These are phyloP conservation scores for Suncus etruscus DNA, from an alignment of 2,113 vertebrate species.

Conservation along the genomic window DNA sequence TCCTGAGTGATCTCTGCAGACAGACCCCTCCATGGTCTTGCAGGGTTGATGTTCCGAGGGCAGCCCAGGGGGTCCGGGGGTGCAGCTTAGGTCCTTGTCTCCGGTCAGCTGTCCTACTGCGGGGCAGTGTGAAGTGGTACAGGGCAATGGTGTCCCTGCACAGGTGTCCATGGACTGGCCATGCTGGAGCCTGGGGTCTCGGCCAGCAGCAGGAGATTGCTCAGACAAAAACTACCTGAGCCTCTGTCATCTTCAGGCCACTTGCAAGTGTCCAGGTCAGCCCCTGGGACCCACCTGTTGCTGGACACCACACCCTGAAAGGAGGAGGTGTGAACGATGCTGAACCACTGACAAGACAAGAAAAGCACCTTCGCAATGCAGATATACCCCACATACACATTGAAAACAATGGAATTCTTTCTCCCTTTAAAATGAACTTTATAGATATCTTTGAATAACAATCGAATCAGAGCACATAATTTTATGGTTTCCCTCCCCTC, in stretches of 20 bases:
- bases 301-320: no score
- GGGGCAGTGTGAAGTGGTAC: no score
- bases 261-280: not conserved
- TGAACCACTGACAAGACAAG: not conserved
- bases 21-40: no score
- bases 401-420: not conserved
- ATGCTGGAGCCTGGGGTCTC: no score
- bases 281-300: not conserved
- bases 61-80: no score
- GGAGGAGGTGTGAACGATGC: not conserved
- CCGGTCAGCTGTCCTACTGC: no score
- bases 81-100: no score
- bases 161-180: no score
- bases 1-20: no score
- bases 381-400: not conserved
- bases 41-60: no score
- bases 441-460: not conserved
- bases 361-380: constrained; percentile 22
- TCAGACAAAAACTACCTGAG: not conserved
- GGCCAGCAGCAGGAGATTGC: no score
- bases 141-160: no score
- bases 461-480: not conserved
- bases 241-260: not conserved
- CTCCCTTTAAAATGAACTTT: constrained; percentile 15
- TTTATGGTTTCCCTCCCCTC: not conserved